Conservation (phyloP, 2,797 vertebrate species). For the Poecile montanus region DNA sequence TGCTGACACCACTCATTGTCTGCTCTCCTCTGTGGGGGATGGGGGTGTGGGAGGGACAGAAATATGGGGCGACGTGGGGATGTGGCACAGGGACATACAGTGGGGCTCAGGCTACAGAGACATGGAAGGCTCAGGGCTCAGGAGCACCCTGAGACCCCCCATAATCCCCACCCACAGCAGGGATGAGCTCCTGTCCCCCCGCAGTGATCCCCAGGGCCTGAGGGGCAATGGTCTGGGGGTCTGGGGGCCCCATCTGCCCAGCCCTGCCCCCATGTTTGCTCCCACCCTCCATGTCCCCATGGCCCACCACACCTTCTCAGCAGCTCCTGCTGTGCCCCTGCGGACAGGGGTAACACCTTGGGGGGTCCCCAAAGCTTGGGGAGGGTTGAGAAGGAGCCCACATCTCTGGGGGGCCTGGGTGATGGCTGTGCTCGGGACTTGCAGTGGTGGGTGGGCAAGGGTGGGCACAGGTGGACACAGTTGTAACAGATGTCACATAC, state of each 20-base stretch:
- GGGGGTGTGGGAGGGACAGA: neutral
- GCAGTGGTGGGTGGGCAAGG: neutral
- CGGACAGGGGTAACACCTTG: neutral
- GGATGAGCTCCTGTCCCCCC: rapidly evolving
- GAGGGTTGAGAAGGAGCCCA: neutral
- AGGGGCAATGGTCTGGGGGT: neutral
- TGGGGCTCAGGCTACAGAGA: neutral
- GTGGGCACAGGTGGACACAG: neutral
- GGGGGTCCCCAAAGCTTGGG: neutral
- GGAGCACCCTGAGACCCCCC: neutral
- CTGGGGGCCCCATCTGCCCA: neutral
- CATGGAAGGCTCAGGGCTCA: neutral
- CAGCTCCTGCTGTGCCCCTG: neutral
- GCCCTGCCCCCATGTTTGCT: neutral
- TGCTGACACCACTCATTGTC: neutral
- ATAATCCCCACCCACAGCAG: neutral
- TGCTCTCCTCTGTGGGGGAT: neutral
- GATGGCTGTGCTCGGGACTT: neutral
- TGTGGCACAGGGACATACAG: neutral
- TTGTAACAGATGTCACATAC: neutral
- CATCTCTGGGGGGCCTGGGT: neutral
- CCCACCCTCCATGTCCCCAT: neutral
- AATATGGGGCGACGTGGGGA: neutral
- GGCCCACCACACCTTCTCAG: neutral
- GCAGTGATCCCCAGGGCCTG: neutral